A percentile compares a stretch with the other conserved stretches of the same genome.
Conservation (phyloP, 2,888 invertebrate genomes). For the Sphinx pinastri region DNA sequence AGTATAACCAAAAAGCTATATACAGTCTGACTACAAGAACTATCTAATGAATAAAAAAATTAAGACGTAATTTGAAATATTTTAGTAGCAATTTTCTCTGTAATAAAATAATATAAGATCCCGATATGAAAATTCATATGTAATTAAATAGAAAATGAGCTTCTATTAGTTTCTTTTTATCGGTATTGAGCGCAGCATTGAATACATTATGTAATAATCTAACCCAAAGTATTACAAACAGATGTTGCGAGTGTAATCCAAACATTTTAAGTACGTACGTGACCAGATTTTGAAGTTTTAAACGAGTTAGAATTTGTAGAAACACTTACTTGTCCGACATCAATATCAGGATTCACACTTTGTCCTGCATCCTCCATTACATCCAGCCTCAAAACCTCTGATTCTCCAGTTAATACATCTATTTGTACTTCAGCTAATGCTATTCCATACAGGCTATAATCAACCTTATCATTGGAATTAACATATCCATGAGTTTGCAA, state of each 20-base stretch:
- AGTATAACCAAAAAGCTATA: too few species aligned
- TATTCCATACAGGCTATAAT: slow-evolving; percentile 76
- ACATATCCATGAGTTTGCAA: slow-evolving; percentile 55
- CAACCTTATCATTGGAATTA: slow-evolving; percentile 35
- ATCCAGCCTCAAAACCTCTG: slow-evolving; percentile 84
- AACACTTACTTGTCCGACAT: slow-evolving; percentile 84
- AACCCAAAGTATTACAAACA: background rate
- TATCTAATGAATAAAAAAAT: too few species aligned
- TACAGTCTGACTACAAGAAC: too few species aligned
- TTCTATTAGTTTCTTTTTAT: background rate
- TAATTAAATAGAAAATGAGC: slow-evolving; percentile 14
- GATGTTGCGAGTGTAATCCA: background rate
- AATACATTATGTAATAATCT: background rate
- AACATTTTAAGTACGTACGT: slow-evolving; percentile 5
- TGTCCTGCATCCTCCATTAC: slow-evolving; percentile 86
- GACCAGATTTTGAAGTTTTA: background rate
- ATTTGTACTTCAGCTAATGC: slow-evolving; percentile 87
- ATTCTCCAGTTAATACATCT: slow-evolving; percentile 88
- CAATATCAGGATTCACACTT: slow-evolving; percentile 86
- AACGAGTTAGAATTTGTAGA: background rate
- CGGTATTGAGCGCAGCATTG: background rate
- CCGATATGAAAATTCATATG: too few species aligned
- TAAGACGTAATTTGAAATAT: background rate
- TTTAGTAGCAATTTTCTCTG: background rate
- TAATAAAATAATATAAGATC: too few species aligned